Percentiles rank a stretch among this genome's conserved stretches.
Evolutionary conservation across 2,113 vertebrate genomes (phyloP).

Genomic region (Brachypteracias leptosomus): DNA sequence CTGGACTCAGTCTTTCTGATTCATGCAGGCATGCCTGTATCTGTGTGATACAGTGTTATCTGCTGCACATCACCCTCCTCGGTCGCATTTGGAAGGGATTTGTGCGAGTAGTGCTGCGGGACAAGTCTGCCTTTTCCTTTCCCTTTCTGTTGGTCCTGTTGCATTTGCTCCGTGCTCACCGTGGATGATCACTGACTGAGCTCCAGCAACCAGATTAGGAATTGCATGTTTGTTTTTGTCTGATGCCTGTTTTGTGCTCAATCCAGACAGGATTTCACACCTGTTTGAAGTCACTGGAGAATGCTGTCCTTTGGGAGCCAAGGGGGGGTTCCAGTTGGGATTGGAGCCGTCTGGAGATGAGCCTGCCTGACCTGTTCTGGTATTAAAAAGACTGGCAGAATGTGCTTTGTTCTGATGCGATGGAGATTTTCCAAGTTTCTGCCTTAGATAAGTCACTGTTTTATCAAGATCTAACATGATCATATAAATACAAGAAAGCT

Average conservation of each 20-base stretch:
- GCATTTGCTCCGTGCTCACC: not conserved
- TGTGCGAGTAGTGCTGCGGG: not conserved
- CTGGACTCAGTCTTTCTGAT: not conserved
- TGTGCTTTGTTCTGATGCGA: not conserved
- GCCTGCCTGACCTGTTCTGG: not conserved
- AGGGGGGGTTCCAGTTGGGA: not conserved
- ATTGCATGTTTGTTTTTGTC: not conserved
- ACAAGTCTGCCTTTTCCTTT: not conserved
- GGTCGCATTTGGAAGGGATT: not conserved
- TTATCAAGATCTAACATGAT: constrained; percentile 19
- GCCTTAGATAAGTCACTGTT: not conserved
- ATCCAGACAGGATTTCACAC: not conserved
- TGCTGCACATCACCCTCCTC: constrained; percentile 16
- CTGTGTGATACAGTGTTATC: constrained; percentile 8
- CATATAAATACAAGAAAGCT: not conserved
- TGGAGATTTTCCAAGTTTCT: constrained; percentile 15
- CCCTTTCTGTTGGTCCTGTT: not conserved
- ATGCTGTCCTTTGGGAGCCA: not conserved
- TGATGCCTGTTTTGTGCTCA: not conserved
- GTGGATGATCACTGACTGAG: not conserved
- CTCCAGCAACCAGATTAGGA: constrained; percentile 1
- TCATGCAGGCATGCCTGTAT: constrained; percentile 13
- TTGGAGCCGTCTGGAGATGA: not conserved
- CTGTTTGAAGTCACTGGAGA: constrained; percentile 5
- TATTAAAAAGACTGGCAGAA: not conserved